A percentile compares a stretch with the other conserved stretches of the same genome.
phyloP scores from a whole-genome alignment of 2,797 vertebrate genomes.

The Sparus aurata region DNA sequence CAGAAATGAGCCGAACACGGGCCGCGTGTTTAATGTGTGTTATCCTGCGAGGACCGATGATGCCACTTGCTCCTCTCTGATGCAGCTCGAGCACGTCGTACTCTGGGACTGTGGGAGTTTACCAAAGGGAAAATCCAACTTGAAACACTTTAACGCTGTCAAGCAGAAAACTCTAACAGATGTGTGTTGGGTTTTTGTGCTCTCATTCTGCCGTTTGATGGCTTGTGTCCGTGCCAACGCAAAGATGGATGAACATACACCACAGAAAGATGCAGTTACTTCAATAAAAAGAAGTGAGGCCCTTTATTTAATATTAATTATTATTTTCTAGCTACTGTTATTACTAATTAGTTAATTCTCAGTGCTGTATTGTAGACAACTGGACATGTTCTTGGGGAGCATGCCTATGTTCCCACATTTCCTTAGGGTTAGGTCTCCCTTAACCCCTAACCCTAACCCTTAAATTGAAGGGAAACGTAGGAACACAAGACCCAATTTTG shows the following conservation, averaged over 20 bases:
- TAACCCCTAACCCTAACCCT: no score
- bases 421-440: no score
- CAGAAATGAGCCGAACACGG: constrained; percentile 46
- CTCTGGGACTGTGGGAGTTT: constrained; percentile 34
- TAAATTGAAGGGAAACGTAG: no score
- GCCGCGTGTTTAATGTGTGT: constrained; percentile 41
- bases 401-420: no score
- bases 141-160: neutral
- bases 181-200: neutral
- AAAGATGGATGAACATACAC: neutral
- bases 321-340: no score
- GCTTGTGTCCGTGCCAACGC: no score
- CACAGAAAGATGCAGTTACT: neutral
- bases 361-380: no score
- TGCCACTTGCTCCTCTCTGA: constrained; percentile 16
- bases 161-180: neutral
- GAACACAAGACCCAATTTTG: no score
- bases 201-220: no score
- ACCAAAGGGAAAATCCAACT: constrained; percentile 12
- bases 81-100: constrained; percentile 14
- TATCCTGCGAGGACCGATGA: constrained; percentile 31
- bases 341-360: no score
- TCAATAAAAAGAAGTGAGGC: neutral
- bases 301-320: no score
- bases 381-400: no score